Evolutionary conservation across 2,888 invertebrate genomes (phyloP).

Genomic region (Oligia strigilis): DNA sequence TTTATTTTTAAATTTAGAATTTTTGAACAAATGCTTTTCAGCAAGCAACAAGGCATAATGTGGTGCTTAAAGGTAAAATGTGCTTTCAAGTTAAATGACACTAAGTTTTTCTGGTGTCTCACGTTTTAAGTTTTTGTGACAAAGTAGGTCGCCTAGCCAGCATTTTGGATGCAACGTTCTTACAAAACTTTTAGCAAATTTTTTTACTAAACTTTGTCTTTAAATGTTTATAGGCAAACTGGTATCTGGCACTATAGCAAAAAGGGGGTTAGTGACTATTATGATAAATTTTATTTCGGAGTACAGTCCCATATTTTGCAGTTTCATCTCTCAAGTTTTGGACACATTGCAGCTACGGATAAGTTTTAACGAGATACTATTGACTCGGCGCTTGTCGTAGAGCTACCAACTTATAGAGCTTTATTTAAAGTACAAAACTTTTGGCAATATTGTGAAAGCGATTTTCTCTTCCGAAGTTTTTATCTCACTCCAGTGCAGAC

Average conservation of each 20-base stretch:
- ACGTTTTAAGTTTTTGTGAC: background rate
- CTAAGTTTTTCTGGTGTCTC: background rate
- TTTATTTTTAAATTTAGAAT: background rate
- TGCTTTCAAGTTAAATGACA: constrained; percentile 16
- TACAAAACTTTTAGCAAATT: background rate
- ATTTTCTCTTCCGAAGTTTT: constrained; percentile 67
- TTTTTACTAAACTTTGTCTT: background rate
- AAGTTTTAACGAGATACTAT: constrained; percentile 85
- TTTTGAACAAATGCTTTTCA: constrained; percentile 10
- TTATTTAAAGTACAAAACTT: constrained; percentile 79
- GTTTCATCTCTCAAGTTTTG: constrained; percentile 67
- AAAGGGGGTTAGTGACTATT: constrained; percentile 4
- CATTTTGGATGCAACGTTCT: constrained; percentile 6
- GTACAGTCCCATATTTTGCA: constrained; percentile 43
- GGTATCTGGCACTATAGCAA: background rate
- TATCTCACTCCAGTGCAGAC: constrained; percentile 63
- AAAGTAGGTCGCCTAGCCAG: background rate
- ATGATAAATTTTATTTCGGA: constrained; percentile 38
- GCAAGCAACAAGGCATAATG: background rate
- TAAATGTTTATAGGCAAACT: background rate
- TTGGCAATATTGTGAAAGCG: constrained; percentile 72
- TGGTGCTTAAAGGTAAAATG: background rate
- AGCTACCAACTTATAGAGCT: constrained; percentile 79
- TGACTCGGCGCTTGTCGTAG: constrained; percentile 79
- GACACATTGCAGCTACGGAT: constrained; percentile 70